These are phyloP conservation scores for Mustela lutreola DNA, from an alignment of 2,113 vertebrate genomes.

Conservation along the genomic window DNA sequence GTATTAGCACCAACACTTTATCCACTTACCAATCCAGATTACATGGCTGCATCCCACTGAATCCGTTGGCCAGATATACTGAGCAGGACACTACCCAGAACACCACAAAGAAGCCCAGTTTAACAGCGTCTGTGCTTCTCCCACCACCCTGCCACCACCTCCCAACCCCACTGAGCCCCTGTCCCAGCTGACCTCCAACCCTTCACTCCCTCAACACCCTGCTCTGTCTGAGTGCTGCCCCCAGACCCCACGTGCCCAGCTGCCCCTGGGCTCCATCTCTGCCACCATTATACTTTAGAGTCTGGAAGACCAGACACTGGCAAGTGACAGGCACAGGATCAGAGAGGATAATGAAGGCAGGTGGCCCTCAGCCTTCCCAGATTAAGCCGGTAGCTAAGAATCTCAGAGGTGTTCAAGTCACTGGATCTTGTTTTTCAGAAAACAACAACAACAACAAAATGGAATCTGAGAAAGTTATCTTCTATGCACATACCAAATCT, in stretches of 20 bases:
- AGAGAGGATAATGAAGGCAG: too few species aligned
- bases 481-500: accelerated
- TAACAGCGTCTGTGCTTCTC: neutral
- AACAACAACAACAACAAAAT: neutral
- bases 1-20: neutral
- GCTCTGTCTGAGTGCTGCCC: neutral
- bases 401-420: neutral
- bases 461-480: neutral
- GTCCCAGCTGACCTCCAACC: neutral
- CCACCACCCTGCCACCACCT: neutral
- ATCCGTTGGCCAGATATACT: neutral
- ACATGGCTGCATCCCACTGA: neutral
- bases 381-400: neutral
- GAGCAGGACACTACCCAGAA: neutral
- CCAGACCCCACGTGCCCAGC: neutral
- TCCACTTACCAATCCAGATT: neutral
- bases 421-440: neutral
- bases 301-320: neutral
- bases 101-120: neutral
- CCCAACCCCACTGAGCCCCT: neutral
- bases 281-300: neutral
- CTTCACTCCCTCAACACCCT: neutral
- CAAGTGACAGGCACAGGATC: neutral
- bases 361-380: neutral
- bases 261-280: neutral